Conservation (phyloP, 37 sponge, comb jelly and placozoan species). For the Bolinopsis microptera region DNA sequence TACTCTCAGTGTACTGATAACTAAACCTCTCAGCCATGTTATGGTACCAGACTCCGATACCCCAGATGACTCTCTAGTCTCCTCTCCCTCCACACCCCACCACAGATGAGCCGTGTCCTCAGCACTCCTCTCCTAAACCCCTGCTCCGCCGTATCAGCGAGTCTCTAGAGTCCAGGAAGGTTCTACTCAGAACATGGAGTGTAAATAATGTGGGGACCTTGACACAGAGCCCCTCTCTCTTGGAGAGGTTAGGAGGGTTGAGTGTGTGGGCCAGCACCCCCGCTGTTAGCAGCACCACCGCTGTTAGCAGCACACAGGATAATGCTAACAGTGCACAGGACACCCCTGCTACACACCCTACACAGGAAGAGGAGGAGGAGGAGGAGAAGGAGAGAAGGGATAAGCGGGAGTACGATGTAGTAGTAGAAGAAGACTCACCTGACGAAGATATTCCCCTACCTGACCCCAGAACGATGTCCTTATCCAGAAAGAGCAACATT, state of each 20-base stretch:
- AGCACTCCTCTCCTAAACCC: neutral
- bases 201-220: neutral
- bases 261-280: neutral
- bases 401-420: neutral
- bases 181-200: neutral
- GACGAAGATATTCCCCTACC: neutral
- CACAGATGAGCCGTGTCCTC: neutral
- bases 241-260: neutral
- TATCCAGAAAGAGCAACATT: neutral
- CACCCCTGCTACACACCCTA: too few species aligned
- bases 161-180: neutral
- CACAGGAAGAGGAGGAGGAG: too few species aligned
- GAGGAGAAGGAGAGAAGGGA: neutral
- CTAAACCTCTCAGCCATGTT: slow-evolving; percentile 27
- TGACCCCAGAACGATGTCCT: neutral
- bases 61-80: neutral
- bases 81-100: neutral
- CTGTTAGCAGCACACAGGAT: neutral
- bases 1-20: too few species aligned
- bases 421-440: neutral
- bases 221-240: neutral
- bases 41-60: neutral
- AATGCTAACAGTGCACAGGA: neutral
- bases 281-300: neutral
- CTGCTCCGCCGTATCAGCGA: neutral